Conservation (phyloP, 37 sponge, comb jelly and placozoan genomes). For the Halisarca cf. caerulea region DNA sequence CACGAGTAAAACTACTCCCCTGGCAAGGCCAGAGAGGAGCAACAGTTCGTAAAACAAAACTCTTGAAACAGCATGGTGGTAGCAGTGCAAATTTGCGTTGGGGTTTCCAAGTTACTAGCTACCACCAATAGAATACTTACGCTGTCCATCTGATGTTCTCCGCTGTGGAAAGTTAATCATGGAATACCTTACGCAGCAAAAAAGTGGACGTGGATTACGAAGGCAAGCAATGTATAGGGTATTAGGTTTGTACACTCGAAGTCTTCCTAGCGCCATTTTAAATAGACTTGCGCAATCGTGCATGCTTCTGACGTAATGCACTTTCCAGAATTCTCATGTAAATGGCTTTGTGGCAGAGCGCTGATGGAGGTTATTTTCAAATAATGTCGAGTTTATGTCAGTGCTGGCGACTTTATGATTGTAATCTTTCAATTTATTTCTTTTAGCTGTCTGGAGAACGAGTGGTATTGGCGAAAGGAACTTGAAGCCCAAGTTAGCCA, state of each 20-base stretch:
- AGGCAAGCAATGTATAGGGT: too few species aligned
- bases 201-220: not conserved
- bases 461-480: not conserved
- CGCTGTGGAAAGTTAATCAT: conserved; percentile 57
- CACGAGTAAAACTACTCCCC: too few species aligned
- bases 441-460: not conserved
- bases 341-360: conserved; percentile 28
- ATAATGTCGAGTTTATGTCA: not conserved
- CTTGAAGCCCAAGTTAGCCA: too few species aligned
- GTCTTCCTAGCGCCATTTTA: not conserved
- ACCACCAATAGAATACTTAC: conserved; percentile 30
- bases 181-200: not conserved
- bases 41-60: too few species aligned
- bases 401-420: too few species aligned
- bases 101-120: not conserved
- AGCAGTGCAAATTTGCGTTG: too few species aligned
- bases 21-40: too few species aligned
- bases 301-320: too few species aligned
- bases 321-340: not conserved
- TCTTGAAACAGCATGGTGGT: too few species aligned
- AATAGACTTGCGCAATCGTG: not conserved
- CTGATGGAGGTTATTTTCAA: not conserved
- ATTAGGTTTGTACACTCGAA: too few species aligned
- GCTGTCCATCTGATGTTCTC: conserved; percentile 47
- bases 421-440: not conserved